Conservation (phyloP, 1,140 invertebrate genomes). For the Drosophila funebris region DNA sequence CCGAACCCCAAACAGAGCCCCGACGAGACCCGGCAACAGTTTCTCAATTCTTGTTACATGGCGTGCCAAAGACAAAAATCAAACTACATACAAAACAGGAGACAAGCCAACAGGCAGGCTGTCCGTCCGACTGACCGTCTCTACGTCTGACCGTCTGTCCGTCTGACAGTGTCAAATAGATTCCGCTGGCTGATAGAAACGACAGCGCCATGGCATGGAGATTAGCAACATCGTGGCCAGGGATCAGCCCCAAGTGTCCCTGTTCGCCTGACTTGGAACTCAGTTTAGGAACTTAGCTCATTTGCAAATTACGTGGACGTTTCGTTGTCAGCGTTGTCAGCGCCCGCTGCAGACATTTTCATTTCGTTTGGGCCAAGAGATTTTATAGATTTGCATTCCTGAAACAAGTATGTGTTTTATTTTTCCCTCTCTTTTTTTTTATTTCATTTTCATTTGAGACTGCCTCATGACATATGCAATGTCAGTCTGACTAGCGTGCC, state of each 20-base stretch:
- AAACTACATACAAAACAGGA: slow-evolving; percentile 19
- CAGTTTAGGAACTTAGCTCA: slow-evolving; percentile 16
- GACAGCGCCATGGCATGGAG: slow-evolving; percentile 46
- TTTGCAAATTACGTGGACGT: slow-evolving; percentile 69
- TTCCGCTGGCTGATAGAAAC: slow-evolving; percentile 72
- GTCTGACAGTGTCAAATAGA: slow-evolving; percentile 73
- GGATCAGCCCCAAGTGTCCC: slow-evolving; percentile 33
- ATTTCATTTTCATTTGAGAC: slow-evolving; percentile 10
- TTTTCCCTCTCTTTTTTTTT: not conserved
- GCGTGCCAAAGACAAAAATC: slow-evolving; percentile 47
- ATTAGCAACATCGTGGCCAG: slow-evolving; percentile 57
- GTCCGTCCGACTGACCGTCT: not conserved
- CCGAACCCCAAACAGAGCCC: not conserved
- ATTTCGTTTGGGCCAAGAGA: slow-evolving; percentile 61
- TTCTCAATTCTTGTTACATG: slow-evolving; percentile 20
- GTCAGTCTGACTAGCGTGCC: slow-evolving; percentile 33
- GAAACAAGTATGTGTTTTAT: slow-evolving; percentile 10
- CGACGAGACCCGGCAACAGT: slow-evolving; percentile 1
- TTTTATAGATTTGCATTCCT: slow-evolving; percentile 69
- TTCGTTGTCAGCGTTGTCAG: slow-evolving; percentile 68
- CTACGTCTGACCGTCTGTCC: not conserved
- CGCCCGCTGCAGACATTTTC: slow-evolving; percentile 62
- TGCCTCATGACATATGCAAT: slow-evolving; percentile 41
- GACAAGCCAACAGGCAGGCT: not conserved
- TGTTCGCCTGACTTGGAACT: slow-evolving; percentile 22